These are phyloP conservation scores for Brotula barbata DNA, from an alignment of 2,797 vertebrate species.

Conservation along the genomic window DNA sequence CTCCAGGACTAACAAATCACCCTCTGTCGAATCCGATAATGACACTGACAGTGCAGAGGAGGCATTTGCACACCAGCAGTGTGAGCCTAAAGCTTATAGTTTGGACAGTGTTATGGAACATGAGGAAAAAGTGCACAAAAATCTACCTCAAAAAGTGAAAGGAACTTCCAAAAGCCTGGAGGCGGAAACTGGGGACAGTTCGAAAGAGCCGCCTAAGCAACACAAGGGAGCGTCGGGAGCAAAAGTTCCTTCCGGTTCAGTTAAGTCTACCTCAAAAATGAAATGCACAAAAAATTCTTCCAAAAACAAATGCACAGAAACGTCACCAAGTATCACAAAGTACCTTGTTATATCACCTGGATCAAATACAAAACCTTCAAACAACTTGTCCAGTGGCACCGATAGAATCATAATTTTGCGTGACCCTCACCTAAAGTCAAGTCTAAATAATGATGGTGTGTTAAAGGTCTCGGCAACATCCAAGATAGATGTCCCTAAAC, in stretches of 20 bases:
- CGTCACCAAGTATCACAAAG: conserved; percentile 76
- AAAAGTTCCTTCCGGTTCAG: conserved; percentile 52
- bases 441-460: conserved; percentile 82
- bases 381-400: conserved; percentile 67
- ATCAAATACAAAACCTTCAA: conserved; percentile 74
- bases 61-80: conserved; percentile 81
- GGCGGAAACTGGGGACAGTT: conserved; percentile 72
- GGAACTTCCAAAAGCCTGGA: conserved; percentile 77
- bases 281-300: conserved; percentile 70
- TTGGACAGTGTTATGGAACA: conserved; percentile 79
- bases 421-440: conserved; percentile 75
- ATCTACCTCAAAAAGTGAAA: conserved; percentile 55
- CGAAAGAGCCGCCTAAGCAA: conserved; percentile 81
- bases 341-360: conserved; percentile 68
- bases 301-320: conserved; percentile 77
- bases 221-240: conserved; percentile 69
- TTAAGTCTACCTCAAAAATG: conserved; percentile 68
- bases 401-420: conserved; percentile 79
- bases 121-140: conserved; percentile 80
- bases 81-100: conserved; percentile 82
- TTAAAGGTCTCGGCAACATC: conserved; percentile 84
- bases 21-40: conserved; percentile 74
- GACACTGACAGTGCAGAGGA: conserved; percentile 76
- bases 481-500: conserved; percentile 81
- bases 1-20: conserved; percentile 64